phyloP scores from a whole-genome alignment of 2,797 vertebrate species.

The Phoebastria nigripes region DNA sequence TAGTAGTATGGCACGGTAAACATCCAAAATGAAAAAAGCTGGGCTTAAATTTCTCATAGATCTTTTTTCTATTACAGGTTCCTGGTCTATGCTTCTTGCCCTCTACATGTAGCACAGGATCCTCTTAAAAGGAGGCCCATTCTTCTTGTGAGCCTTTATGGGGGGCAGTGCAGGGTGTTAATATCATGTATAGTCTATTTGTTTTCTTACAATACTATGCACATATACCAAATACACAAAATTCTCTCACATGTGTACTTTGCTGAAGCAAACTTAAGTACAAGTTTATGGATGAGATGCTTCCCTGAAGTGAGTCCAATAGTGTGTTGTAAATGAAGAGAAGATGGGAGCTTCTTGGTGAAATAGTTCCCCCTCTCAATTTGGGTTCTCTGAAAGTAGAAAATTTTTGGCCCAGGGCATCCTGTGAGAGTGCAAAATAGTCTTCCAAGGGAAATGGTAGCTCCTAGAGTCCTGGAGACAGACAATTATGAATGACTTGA shows the following conservation, averaged over 20 bases:
- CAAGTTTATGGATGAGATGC: neutral
- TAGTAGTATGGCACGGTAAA: fast-evolving
- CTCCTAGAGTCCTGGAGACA: neutral
- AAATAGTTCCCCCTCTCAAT: neutral
- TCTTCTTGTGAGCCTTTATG: neutral
- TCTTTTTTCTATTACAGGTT: neutral
- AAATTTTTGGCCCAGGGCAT: neutral
- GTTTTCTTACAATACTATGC: neutral
- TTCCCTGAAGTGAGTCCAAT: neutral
- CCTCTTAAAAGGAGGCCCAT: neutral
- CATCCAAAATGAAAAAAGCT: neutral
- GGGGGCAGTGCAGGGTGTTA: neutral
- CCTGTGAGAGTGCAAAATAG: neutral
- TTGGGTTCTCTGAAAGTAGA: neutral
- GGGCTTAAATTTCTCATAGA: neutral
- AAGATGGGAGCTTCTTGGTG: neutral
- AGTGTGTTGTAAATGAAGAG: neutral
- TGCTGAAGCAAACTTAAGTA: neutral
- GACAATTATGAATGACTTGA: slow-evolving; percentile 43
- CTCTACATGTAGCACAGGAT: neutral
- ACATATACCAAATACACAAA: neutral
- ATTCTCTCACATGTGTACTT: neutral
- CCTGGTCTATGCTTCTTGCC: neutral
- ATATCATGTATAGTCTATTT: neutral
- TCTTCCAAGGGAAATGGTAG: neutral